Evolutionary conservation across 2,888 invertebrate genomes (phyloP).

Genomic region (Sphinx pinastri): DNA sequence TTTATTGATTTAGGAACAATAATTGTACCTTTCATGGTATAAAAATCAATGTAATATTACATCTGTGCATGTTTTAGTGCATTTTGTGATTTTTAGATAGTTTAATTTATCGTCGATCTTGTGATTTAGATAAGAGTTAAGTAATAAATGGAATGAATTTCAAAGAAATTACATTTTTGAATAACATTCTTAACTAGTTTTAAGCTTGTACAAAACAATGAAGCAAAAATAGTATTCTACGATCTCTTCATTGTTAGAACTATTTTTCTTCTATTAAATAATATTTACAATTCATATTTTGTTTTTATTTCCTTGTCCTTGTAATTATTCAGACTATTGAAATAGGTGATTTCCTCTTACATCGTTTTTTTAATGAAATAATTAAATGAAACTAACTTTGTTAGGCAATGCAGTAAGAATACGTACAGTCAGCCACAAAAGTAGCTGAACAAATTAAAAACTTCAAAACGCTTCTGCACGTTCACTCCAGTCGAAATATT

Average conservation of each 20-base stretch:
- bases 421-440: no score
- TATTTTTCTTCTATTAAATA: slow-evolving; percentile 43
- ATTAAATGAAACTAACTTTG: no score
- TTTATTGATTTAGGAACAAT: slow-evolving; percentile 59
- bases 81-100: slow-evolving; percentile 84
- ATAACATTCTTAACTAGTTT: slow-evolving; percentile 40
- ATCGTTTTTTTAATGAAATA: background rate
- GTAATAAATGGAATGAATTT: slow-evolving; percentile 67
- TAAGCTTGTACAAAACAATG: slow-evolving; percentile 47
- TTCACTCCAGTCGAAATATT: no score
- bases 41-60: slow-evolving; percentile 77
- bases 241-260: slow-evolving; percentile 48
- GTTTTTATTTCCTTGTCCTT: slow-evolving; percentile 1
- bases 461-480: no score
- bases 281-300: slow-evolving; percentile 22
- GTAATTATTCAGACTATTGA: no score
- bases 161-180: slow-evolving; percentile 45
- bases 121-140: slow-evolving; percentile 80
- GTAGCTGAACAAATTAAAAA: no score
- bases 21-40: slow-evolving; percentile 77
- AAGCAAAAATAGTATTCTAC: slow-evolving; percentile 44
- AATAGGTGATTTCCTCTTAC: background rate
- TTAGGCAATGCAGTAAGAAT: no score
- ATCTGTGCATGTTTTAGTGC: slow-evolving; percentile 84
- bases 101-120: slow-evolving; percentile 83